Conservation (phyloP, 2,113 vertebrate species). For the Nycticebus coucang region DNA sequence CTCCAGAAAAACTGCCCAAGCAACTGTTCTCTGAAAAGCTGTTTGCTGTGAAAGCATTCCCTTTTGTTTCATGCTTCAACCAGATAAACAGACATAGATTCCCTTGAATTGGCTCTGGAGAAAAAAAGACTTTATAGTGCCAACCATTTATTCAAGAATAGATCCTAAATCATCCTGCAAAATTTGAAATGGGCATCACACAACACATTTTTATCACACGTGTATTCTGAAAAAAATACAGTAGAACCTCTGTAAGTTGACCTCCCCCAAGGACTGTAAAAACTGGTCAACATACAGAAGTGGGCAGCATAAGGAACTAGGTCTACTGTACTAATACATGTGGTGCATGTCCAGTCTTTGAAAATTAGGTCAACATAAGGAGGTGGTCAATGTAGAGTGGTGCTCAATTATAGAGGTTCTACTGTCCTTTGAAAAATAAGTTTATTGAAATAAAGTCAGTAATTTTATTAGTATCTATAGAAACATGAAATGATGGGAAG, state of each 20-base stretch:
- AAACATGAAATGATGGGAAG: neutral
- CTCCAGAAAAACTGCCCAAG: conserved; percentile 73
- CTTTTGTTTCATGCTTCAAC: conserved; percentile 53
- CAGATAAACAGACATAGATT: conserved; percentile 41
- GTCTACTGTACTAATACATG: too few species aligned
- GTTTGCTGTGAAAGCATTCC: conserved; percentile 59
- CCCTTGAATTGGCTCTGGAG: neutral
- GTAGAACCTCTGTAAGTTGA: too few species aligned
- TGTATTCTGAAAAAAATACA: neutral
- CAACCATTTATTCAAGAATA: conserved; percentile 12
- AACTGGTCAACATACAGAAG: too few species aligned
- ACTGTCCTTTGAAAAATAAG: neutral
- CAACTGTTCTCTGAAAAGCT: conserved; percentile 63
- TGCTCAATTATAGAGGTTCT: too few species aligned
- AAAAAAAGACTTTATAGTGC: neutral
- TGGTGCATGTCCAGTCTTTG: too few species aligned
- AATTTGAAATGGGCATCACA: neutral
- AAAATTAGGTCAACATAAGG: too few species aligned
- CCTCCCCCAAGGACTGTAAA: too few species aligned
- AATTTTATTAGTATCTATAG: neutral
- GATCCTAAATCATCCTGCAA: neutral
- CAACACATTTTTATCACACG: neutral
- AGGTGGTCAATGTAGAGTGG: too few species aligned
- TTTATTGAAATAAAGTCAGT: neutral
- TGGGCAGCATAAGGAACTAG: too few species aligned